These are phyloP conservation scores for Barbus barbus DNA, from an alignment of 2,113 vertebrate species.

Conservation along the genomic window DNA sequence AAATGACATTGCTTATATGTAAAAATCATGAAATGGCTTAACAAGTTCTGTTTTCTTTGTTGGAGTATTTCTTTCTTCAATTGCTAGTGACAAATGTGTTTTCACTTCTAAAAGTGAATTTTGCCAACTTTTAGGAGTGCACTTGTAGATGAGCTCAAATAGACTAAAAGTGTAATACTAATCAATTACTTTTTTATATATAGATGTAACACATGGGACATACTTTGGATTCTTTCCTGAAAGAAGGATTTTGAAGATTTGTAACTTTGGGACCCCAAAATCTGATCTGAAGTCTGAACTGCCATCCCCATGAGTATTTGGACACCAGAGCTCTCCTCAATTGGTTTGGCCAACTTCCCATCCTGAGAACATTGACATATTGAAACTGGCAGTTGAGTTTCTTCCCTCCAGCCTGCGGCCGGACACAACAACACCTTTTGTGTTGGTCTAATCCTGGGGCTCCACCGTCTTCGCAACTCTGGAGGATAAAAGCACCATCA, in stretches of 20 bases:
- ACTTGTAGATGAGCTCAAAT: not conserved
- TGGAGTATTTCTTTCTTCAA: not conserved
- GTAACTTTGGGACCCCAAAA: not conserved
- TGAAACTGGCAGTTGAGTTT: slow-evolving; percentile 78
- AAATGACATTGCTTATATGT: not conserved
- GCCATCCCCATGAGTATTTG: slow-evolving; percentile 26
- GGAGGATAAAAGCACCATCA: slow-evolving; percentile 98
- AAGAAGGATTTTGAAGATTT: slow-evolving; percentile 5
- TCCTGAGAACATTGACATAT: slow-evolving; percentile 71
- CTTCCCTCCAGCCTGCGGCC: slow-evolving; percentile 83
- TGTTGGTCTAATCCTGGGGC: slow-evolving; percentile 91
- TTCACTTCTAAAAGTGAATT: not conserved
- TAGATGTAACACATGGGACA: not conserved
- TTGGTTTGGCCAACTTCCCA: slow-evolving; percentile 48
- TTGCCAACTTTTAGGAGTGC: not conserved
- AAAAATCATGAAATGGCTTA: not conserved
- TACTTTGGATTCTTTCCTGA: not conserved
- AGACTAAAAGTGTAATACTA: not conserved
- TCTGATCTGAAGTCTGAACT: not conserved
- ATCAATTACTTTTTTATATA: not conserved
- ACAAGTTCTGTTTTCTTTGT: not conserved
- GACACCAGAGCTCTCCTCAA: slow-evolving; percentile 5
- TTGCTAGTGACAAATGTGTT: too few relatives aligned
- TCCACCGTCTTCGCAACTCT: slow-evolving; percentile 95
- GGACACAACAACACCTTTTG: slow-evolving; percentile 95